These are phyloP conservation scores for Conops quadrifasciatus DNA, from an alignment of 2,888 invertebrate genomes.

Conservation along the genomic window DNA sequence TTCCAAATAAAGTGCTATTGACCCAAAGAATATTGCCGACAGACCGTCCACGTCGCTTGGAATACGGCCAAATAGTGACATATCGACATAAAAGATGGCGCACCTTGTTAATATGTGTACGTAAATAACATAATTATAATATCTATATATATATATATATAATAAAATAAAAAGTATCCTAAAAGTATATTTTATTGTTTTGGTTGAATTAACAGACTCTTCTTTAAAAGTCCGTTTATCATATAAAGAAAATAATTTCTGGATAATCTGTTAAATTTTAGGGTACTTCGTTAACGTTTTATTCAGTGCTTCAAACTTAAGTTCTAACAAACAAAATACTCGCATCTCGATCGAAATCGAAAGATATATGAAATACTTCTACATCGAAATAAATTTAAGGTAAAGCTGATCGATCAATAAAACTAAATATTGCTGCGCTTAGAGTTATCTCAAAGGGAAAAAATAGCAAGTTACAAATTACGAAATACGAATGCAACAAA, in stretches of 20 bases:
- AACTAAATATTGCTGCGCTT: slow-evolving; percentile 25
- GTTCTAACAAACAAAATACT: neutral
- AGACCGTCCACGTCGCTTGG: too few relatives aligned
- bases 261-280: neutral
- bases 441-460: neutral
- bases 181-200: too few relatives aligned
- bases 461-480: neutral
- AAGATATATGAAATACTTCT: neutral
- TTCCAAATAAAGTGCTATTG: too few relatives aligned
- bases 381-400: neutral
- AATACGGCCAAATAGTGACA: too few relatives aligned
- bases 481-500: neutral
- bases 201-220: too few relatives aligned
- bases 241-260: neutral
- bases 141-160: too few relatives aligned
- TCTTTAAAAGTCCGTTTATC: too few relatives aligned
- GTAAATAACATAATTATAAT: too few relatives aligned
- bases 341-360: neutral
- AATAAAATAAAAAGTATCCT: too few relatives aligned
- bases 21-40: too few relatives aligned
- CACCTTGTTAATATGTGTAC: too few relatives aligned
- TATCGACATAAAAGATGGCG: too few relatives aligned
- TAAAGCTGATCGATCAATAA: neutral
- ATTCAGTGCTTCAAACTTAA: slow-evolving; percentile 26
- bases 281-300: neutral